These are phyloP conservation scores for Saccopteryx leptura DNA, from an alignment of 2,113 vertebrate genomes.

Conservation along the genomic window DNA sequence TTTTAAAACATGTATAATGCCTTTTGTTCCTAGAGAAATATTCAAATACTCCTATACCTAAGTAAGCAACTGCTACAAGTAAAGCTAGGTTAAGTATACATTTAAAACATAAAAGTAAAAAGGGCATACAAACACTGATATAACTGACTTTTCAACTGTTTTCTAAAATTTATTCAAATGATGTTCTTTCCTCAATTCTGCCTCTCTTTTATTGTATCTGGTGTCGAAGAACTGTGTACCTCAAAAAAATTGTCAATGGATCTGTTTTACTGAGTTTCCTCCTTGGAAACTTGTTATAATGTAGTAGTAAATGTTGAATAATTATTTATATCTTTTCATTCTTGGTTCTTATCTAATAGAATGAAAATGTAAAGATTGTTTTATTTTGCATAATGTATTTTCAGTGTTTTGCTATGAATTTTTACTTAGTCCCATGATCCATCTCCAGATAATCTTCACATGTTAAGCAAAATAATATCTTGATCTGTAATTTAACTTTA, in stretches of 20 bases:
- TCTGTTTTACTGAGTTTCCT: not conserved
- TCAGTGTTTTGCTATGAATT: not conserved
- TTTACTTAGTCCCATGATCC: not conserved
- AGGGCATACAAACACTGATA: not conserved
- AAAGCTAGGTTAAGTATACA: constrained; percentile 22
- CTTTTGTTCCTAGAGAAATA: constrained; percentile 43
- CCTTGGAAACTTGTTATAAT: not conserved
- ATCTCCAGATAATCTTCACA: not conserved
- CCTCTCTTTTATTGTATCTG: not conserved
- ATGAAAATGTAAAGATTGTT: constrained; percentile 8
- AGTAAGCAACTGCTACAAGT: constrained; percentile 10
- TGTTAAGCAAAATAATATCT: not conserved
- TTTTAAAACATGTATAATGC: constrained; percentile 33
- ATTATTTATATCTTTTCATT: not conserved
- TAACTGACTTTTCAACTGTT: not conserved
- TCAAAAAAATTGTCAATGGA: not conserved
- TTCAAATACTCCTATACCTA: not conserved
- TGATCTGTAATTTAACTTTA: not conserved
- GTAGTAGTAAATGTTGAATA: not conserved
- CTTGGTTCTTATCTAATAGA: not conserved
- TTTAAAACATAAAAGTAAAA: constrained; percentile 35
- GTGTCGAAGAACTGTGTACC: not conserved
- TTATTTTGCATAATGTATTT: not conserved
- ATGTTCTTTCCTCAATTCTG: not conserved
- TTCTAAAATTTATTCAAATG: not conserved